These are phyloP conservation scores for Platerodrilus igneus DNA, from an alignment of 2,888 invertebrate species.

Conservation along the genomic window DNA sequence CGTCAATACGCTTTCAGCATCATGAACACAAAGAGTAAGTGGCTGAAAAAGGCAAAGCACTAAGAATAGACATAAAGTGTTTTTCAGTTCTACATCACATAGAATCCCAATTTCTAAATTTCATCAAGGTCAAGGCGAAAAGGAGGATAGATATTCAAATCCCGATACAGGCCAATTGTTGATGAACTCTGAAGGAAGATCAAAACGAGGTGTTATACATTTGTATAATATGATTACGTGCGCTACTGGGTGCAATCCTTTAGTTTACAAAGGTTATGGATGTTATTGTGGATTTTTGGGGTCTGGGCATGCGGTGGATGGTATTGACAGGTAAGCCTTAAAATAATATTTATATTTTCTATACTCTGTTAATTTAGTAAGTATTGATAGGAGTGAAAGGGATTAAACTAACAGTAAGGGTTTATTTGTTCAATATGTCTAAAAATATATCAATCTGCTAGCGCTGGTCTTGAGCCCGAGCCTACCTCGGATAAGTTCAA, in stretches of 20 bases:
- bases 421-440: neutral
- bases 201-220: slow-evolving; percentile 71
- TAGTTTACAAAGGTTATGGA: slow-evolving; percentile 81
- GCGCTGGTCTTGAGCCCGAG: too few relatives aligned
- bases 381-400: neutral
- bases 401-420: neutral
- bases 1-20: slow-evolving; percentile 31
- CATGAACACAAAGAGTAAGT: slow-evolving; percentile 24
- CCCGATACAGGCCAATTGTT: slow-evolving; percentile 10
- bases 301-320: slow-evolving; percentile 71
- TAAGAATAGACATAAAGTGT: neutral
- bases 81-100: slow-evolving; percentile 3
- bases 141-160: too few relatives aligned
- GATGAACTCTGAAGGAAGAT: slow-evolving; percentile 39
- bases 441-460: too few relatives aligned
- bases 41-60: slow-evolving; percentile 10
- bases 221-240: slow-evolving; percentile 84
- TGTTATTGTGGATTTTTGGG: slow-evolving; percentile 88
- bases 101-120: too few relatives aligned
- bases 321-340: slow-evolving; percentile 65
- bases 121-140: too few relatives aligned
- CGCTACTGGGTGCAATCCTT: slow-evolving; percentile 78
- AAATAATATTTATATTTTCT: too few relatives aligned
- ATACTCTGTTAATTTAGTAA: too few relatives aligned
- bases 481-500: too few relatives aligned